Evolutionary conservation across 2,113 vertebrate genomes (phyloP).

Genomic region (Vulpes lagopus): DNA sequence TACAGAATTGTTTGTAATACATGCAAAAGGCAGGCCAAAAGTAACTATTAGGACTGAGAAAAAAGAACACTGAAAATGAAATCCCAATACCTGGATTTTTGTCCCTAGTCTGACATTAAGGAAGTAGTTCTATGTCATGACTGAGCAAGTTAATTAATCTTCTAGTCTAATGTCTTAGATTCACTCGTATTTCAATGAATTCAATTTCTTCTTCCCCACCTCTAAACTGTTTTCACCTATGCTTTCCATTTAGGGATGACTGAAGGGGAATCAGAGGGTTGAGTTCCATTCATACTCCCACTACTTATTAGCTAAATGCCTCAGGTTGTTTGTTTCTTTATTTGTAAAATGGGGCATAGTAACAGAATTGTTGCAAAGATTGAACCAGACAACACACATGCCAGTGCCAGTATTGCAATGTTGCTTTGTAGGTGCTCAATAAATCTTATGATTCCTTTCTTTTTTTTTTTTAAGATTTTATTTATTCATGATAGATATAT

Average conservation of each 20-base stretch:
- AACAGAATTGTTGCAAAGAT: not conserved
- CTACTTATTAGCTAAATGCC: not conserved
- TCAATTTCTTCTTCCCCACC: not conserved
- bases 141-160: not conserved
- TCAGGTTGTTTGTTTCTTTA: not conserved
- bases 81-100: not conserved
- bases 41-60: not conserved
- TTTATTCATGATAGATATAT: not conserved
- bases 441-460: conserved; percentile 20
- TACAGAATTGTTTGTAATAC: not conserved
- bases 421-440: not conserved
- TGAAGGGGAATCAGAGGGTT: not conserved
- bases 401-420: not conserved
- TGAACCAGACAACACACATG: not conserved
- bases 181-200: not conserved
- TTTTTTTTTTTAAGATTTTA: not conserved
- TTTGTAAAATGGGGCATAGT: not conserved
- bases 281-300: not conserved
- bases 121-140: not conserved
- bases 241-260: not conserved
- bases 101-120: not conserved
- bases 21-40: not conserved
- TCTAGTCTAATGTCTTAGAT: not conserved
- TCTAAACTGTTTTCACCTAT: not conserved
- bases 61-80: conserved; percentile 9